Evolutionary conservation across 1,140 invertebrate species (phyloP), one percentile per base, ranked within the genome.

Genomic region (Lepidurus arcticus): DNA sequence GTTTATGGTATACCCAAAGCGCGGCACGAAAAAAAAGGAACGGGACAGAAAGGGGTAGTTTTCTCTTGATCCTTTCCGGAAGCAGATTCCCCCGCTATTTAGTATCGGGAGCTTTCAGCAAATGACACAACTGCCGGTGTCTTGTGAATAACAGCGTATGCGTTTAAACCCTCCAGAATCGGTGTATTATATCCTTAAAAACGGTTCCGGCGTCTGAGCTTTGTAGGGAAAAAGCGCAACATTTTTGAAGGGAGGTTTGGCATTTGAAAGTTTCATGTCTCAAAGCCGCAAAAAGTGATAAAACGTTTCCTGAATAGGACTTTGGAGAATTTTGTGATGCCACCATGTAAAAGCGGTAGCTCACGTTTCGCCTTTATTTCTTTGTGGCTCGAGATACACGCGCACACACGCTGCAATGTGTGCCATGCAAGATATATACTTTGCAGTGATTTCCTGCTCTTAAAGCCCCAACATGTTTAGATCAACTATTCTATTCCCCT

Each of bases 291-390:
- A 65, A 21, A 65, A 65, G 53, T 65, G 13, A 65, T 65, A 65
- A 65, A 65, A 65, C 53, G 53, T 65, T 65, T 65, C 53, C 53
- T 65, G 53, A 16, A 21, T 11, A 16, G 6, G 53, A 13, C 16
- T 65, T n/a, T 65, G 53, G 53, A 65, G 53, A 65, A 65, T 65
- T n/a, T 21, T 65, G 53, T 65, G 53, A 65, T 65, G 53, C 53
- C 13, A 65, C 53, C 53, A 21, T 65, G 53, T 21, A 65, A 65
- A 16, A 65, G 53, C 13, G 53, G 9, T 13, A 65, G 53, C 8
- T 65, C 53, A 16, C 6, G 53, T 65, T 65, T 65, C 53, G 53
- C 21, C 6, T 9, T 21, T 34, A 34, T 34, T 34, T 34, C 34
- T 34, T 34, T 34, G 34, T 34, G 34, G 34, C 34, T 34, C 34